Percentiles rank a stretch among this genome's conserved stretches.
These are phyloP conservation scores for Antitype chi DNA, from an alignment of 2,888 invertebrate genomes.

Conservation along the genomic window DNA sequence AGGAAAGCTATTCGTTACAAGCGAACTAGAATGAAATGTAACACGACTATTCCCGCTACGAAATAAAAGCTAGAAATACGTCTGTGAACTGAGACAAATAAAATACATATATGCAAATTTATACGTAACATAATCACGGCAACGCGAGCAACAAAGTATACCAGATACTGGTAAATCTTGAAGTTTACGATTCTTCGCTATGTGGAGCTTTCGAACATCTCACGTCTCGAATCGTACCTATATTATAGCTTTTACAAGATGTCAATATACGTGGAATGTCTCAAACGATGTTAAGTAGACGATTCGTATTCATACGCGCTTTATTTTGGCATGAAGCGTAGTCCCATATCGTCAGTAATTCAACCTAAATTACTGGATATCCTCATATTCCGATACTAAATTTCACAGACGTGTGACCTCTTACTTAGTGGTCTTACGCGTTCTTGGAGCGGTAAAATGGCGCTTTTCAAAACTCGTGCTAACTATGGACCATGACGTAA, in stretches of 20 bases:
- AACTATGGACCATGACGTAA: neutral
- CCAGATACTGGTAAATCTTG: constrained; percentile 52
- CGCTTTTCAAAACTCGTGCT: neutral
- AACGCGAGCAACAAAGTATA: constrained; percentile 23
- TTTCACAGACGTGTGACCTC: constrained; percentile 49
- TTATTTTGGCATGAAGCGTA: constrained; percentile 73
- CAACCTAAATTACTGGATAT: constrained; percentile 71
- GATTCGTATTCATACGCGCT: constrained; percentile 79
- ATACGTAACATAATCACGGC: constrained; percentile 53
- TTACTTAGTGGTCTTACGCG: constrained; percentile 2
- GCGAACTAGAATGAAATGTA: constrained; percentile 40
- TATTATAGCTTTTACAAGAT: constrained; percentile 57
- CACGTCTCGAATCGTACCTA: constrained; percentile 53
- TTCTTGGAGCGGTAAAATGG: constrained; percentile 7
- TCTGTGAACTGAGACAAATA: constrained; percentile 38
- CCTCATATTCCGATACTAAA: constrained; percentile 45
- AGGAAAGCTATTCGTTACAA: constrained; percentile 43
- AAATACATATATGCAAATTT: constrained; percentile 62
- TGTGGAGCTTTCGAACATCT: constrained; percentile 41
- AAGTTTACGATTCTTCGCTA: constrained; percentile 49
- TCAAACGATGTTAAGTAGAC: constrained; percentile 70
- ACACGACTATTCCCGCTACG: constrained; percentile 35
- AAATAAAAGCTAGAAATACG: constrained; percentile 43
- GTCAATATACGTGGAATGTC: constrained; percentile 61
- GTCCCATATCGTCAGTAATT: constrained; percentile 75